phyloP scores from a whole-genome alignment of 1,140 invertebrate species.

The Drosophila kohkoa region DNA sequence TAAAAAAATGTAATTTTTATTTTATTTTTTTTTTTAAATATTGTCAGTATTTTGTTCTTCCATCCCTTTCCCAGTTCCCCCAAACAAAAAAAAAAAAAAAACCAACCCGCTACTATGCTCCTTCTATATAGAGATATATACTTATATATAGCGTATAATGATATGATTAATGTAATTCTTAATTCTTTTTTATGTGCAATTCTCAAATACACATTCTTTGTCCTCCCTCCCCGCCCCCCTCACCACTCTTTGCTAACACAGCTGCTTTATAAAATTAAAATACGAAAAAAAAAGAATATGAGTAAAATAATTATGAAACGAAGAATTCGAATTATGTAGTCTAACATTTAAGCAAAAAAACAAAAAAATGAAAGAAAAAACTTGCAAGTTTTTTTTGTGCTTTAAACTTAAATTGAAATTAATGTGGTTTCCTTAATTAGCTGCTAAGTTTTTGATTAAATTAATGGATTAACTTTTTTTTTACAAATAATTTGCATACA shows the following conservation, averaged over 20 bases:
- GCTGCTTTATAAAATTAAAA: conserved; percentile 14
- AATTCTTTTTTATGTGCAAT: conserved; percentile 31
- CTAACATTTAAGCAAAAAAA: conserved; percentile 31
- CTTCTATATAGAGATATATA: conserved; percentile 6
- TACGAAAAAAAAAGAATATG: conserved; percentile 3
- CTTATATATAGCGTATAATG: conserved; percentile 15
- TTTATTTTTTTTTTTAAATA: conserved; percentile 14
- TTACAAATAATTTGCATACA: conserved; percentile 35
- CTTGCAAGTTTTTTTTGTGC: conserved; percentile 41
- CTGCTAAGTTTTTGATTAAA: conserved; percentile 53
- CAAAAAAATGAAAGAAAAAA: conserved; percentile 12
- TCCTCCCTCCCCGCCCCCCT: background rate
- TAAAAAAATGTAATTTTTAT: conserved; percentile 3
- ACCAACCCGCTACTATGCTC: background rate
- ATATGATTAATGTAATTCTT: conserved; percentile 19
- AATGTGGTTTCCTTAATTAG: conserved; percentile 79
- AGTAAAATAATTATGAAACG: conserved; percentile 16
- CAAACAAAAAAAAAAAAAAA: background rate
- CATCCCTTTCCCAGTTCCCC: background rate
- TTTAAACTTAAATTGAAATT: conserved; percentile 60
- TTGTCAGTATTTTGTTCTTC: conserved; percentile 31
- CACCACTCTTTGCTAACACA: conserved; percentile 2
- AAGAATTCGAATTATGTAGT: conserved; percentile 54
- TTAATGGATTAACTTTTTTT: conserved; percentile 44
- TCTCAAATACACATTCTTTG: conserved; percentile 16